Base-by-base conservation (phyloP, 1,140 invertebrate genomes). In the Maniola jurtina region DNA sequence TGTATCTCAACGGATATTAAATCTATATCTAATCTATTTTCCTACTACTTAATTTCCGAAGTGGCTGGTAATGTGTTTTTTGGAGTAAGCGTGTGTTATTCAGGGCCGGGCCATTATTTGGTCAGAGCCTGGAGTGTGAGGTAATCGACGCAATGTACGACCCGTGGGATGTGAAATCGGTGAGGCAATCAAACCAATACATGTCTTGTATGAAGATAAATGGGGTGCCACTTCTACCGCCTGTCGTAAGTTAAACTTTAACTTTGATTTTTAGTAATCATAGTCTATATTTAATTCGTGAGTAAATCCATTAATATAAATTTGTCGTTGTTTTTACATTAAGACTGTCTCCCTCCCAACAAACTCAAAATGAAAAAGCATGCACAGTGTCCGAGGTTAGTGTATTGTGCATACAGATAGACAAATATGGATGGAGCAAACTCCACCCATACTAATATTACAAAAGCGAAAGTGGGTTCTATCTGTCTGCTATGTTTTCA, bases 201-300 rank as follows among this genome's bases (percentile, higher is more conserved):
- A 76, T 89, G 61, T 93, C 93, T 57, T 94, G 93, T 70, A 93
- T 94, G 72, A 93, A 93, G 88, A 84, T 94, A 68, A 92, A 93
- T 81, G 93, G 93, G 52, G 87, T 92, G 55, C 92, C 93, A 42
- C 91, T 94, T 72, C 84, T 94, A 60, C 93, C 93, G 55, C 94
- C 94, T 40, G 73, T 94, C 78, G 93, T 94, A 91, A 91, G 91
- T 89, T 56, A 15, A 14, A 40, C 13, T 8, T 45, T 52, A 25
- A 10, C 25, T 56, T 9, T 2, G 13, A 48, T 48, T 58, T 50
- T 36, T 5, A 55, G 38, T 10, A 58, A 34, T 42, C 13, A 10
- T 42, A 42, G 0, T 42, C 8, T 42, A 5, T 10, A 2, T 42
- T 42, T n/a, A n/a, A n/a, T n/a, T n/a, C n/a, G n/a, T n/a, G n/a